Evolutionary conservation across 2,797 vertebrate genomes (phyloP), one percentile per base, ranked within the genome.

Genomic region (Sarcophilus harrisii): DNA sequence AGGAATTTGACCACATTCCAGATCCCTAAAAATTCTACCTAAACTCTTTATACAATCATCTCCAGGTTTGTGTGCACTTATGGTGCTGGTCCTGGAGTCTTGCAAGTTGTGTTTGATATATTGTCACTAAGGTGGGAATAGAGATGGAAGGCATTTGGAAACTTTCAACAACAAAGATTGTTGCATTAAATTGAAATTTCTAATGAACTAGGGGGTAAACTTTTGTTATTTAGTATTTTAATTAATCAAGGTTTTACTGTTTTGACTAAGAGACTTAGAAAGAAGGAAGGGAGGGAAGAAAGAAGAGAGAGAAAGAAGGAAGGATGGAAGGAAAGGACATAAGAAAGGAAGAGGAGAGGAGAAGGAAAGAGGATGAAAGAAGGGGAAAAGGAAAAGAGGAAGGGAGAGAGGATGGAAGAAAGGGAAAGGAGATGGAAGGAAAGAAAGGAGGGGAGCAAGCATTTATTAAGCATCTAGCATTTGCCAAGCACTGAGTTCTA

Each of bases 241-340:
- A 90, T 96, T 49, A 95, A 93, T 54, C 52, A 66, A 92, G 91
- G 4, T 93, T 96, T 95, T 95, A 49, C 38, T 73, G 94, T 94
- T n/a, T 94, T 24, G 73, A 49, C 73, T 87, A 87, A 87, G 73
- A 49, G 10, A 12, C 21, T 81, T 38, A 2, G n/a, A 21, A 9
- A 16, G 16, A 21, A n/a, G 32, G 62, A 38, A 38, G 0, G 16
- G 11, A 30, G 11, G 8, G 10, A 27, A 5, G 58, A 21, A 58
- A 6, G 21, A 5, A 24, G 58, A 28, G 8, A 58, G 9, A 60
- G 24, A 4, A 60, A 18, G 21, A 62, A 13, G 13, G 32, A n/a
- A 16, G 14, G 13, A n/a, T 49, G 58, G 4, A 58, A 24, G 58
- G n/a, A 2, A 16, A 32, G 57, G 14, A 16, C 0, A 57, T 11